Percentiles rank a stretch among this genome's conserved stretches.
Evolutionary conservation across 2,888 invertebrate species (phyloP).

Genomic region (Heliconius charithonia): DNA sequence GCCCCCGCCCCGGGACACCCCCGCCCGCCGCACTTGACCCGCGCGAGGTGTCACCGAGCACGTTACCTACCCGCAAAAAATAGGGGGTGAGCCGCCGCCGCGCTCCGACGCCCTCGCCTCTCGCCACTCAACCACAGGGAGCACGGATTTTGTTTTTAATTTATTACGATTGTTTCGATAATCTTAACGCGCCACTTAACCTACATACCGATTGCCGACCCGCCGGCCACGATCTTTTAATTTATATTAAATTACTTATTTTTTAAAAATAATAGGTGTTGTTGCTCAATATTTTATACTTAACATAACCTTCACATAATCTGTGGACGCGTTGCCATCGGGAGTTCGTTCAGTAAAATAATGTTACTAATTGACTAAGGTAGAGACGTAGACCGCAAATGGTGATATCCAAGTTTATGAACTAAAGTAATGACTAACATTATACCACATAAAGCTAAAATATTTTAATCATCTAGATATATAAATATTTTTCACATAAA

Average conservation of each 20-base stretch:
- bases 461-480: not conserved
- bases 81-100: constrained; percentile 58
- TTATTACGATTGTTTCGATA: constrained; percentile 70
- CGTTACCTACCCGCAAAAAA: constrained; percentile 79
- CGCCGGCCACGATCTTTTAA: constrained; percentile 27
- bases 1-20: constrained; percentile 47
- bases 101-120: constrained; percentile 49
- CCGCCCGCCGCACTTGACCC: constrained; percentile 52
- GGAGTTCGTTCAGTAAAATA: constrained; percentile 46
- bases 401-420: constrained; percentile 47
- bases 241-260: constrained; percentile 26
- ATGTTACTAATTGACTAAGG: constrained; percentile 53
- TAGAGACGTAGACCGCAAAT: constrained; percentile 51
- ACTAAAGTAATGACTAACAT: constrained; percentile 47
- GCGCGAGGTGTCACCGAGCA: constrained; percentile 77
- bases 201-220: constrained; percentile 34
- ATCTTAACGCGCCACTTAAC: constrained; percentile 47
- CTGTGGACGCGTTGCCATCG: constrained; percentile 48
- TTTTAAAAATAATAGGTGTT: not conserved
- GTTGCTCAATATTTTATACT: constrained; percentile 31
- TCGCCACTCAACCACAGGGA: constrained; percentile 52
- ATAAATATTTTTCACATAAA: not conserved
- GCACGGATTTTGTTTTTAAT: constrained; percentile 74
- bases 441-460: constrained; percentile 11
- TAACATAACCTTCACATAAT: constrained; percentile 46